phyloP scores from a whole-genome alignment of 2,888 invertebrate genomes.

The Hymenopus coronatus region DNA sequence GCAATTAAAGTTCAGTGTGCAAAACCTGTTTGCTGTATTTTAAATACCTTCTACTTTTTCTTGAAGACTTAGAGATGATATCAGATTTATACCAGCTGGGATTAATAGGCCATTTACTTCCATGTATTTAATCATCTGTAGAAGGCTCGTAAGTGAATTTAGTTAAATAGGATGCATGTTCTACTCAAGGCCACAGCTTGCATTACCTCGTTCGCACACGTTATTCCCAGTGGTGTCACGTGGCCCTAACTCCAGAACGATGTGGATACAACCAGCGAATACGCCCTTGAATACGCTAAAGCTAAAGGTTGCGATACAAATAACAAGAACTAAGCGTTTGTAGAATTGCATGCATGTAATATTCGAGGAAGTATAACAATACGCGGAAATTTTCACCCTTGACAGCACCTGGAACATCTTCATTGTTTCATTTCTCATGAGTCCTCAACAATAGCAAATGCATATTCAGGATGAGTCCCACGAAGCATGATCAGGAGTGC shows the following conservation, averaged over 20 bases:
- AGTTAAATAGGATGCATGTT: not conserved
- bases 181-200: too few species aligned
- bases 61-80: too few species aligned
- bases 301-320: too few species aligned
- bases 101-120: too few species aligned
- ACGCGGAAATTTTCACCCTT: not conserved
- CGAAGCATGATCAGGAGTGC: not conserved
- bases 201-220: not conserved
- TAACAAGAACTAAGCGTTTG: not conserved
- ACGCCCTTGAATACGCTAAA: too few species aligned
- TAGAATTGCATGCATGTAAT: not conserved
- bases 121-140: too few species aligned
- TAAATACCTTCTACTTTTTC: too few species aligned
- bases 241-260: not conserved
- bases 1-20: too few species aligned
- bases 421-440: not conserved
- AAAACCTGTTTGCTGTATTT: too few species aligned
- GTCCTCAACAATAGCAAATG: not conserved
- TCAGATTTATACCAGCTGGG: too few species aligned
- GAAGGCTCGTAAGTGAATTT: too few species aligned
- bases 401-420: not conserved
- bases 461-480: not conserved
- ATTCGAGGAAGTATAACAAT: not conserved
- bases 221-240: not conserved
- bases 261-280: too few species aligned